Base-by-base conservation (phyloP, 2,113 vertebrate genomes). In the Nannospalax galili region DNA sequence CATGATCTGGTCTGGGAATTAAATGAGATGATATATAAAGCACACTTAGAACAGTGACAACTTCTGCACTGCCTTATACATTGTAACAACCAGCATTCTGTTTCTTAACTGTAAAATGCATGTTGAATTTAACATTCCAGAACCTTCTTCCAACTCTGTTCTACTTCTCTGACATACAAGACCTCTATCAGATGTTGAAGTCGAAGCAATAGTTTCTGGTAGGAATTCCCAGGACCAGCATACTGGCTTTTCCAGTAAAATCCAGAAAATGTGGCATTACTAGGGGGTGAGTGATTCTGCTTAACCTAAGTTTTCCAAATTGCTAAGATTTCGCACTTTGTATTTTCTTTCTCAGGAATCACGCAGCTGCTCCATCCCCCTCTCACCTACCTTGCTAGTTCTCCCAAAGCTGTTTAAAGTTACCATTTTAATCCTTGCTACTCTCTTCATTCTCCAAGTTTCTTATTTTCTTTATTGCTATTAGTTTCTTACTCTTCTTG, bases 261-360 rank as follows among this genome's bases (percentile, higher is more conserved):
- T 82, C 20, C 74, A 58, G 56, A 78, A 67, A 74, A 93, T 42
- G 64, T 35, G 60, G 16, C 56, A 65, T 69, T 52, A 74, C 0
- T 70, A 52, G 22, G 28, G 37, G 45, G 82, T 78, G 17, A 88
- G n/a, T 89, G 78, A 89, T 69, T 96, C 75, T 60, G 52, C 48
- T 90, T 87, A 86, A 93, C 62, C 32, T 56, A 90, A 58, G 26
- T 79, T 74, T 96, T 93, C 84, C 84, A 93, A 86, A 85, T 78
- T 72, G 70, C 62, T 78, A 93, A 95, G 56, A 30, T 45, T 92
- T 91, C 90, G 58, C 17, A 65, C 77, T 87, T 93, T 7, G 35
- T 30, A 35, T 87, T 58, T 92, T 79, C 85, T 74, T 92, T 77
- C 91, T 92, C 20, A 26, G n/a, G 77, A 88, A 22, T 84, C 60